Evolutionary conservation across 1,140 invertebrate genomes (phyloP), one percentile per base, ranked within the genome.

Genomic region (Drosophila guanche): DNA sequence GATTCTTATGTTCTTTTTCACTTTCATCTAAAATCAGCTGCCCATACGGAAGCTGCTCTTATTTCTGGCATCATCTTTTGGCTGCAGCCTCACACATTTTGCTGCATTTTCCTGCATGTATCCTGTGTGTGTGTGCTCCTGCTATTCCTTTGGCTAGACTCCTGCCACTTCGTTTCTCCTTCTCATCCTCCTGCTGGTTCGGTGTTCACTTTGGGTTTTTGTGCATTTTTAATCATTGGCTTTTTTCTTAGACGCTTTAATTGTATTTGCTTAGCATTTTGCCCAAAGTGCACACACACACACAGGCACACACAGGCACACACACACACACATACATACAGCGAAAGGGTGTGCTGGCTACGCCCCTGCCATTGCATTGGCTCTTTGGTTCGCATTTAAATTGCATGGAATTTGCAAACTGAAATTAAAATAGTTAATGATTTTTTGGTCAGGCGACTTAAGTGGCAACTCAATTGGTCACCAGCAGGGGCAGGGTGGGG

Each of bases 401-500:
- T 85, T 85, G 81, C 81, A 85, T 85, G 69, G 77, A 85, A 85
- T 85, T 85, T 85, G 83, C 83, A 61, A 85, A 86, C 81, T 85
- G 83, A 85, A 85, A 85, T 85, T 86, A 85, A 85, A 85, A 85
- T 85, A 85, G 81, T 85, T 86, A 86, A 85, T 85, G 81, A 85
- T 85, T 85, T 84, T 85, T 86, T 73, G 79, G 76, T 79, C 73
- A 81, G 75, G 78, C 79, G 79, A 79, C 71, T 76, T 79, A 79
- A 79, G 76, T 71, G 78, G 57, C 66, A 66, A 47, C 76, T 71
- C 76, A 66, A 77, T 68, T 72, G 68, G 57, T 58, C 48, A 25
- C 25, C 16, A 33, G 10, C 1, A 33, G 29, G 29, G 2, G 8
- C 10, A 4, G 10, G 8, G 7, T 2, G 29, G 0, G 29, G 8